A percentile compares a stretch with the other conserved stretches of the same genome.
These are phyloP conservation scores for Thamnophis elegans DNA, from an alignment of 2,797 vertebrate species.

Conservation along the genomic window DNA sequence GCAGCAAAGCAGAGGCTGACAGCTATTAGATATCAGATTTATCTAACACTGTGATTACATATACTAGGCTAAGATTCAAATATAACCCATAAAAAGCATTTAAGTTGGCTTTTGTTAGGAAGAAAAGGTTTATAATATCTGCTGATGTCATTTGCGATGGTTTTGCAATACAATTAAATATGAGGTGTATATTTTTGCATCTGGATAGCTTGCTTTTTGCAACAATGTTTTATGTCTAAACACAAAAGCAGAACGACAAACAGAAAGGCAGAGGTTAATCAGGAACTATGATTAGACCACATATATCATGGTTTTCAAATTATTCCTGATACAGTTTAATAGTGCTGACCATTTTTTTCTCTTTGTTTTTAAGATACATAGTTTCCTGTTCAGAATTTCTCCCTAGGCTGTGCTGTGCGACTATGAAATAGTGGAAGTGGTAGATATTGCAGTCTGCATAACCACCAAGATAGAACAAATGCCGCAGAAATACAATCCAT, in stretches of 20 bases:
- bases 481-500: not conserved
- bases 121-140: not conserved
- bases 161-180: not conserved
- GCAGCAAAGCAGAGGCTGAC: too few relatives aligned
- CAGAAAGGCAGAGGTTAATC: not conserved
- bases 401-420: not conserved
- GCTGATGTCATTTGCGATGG: not conserved
- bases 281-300: not conserved
- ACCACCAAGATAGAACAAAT: not conserved
- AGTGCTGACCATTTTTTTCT: not conserved
- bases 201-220: not conserved
- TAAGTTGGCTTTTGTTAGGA: not conserved
- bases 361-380: not conserved
- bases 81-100: not conserved
- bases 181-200: not conserved
- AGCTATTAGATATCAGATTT: not conserved
- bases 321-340: not conserved
- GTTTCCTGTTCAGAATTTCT: not conserved
- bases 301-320: not conserved
- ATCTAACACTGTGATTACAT: not conserved
- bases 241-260: not conserved
- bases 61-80: not conserved
- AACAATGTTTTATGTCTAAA: not conserved
- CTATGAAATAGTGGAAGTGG: not conserved
- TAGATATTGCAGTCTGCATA: not conserved